A percentile compares a stretch with the other conserved stretches of the same genome.
These are phyloP conservation scores for Clarias magur DNA, from an alignment of 2,113 vertebrate species.

Conservation along the genomic window DNA sequence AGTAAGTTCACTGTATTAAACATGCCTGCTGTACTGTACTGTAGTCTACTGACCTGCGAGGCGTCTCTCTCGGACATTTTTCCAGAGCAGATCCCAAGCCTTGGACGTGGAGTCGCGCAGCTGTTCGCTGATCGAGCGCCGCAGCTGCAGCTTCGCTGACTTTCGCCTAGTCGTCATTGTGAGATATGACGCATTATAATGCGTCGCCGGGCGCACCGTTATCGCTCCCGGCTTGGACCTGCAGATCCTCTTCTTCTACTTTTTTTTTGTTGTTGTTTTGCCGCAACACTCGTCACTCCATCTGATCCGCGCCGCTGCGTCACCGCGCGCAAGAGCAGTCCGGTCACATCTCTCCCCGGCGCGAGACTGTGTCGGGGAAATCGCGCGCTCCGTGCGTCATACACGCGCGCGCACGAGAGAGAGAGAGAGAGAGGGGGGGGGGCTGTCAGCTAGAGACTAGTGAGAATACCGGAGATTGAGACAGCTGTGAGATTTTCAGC, in stretches of 20 bases:
- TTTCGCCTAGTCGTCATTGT: slow-evolving; percentile 78
- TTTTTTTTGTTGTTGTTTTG: slow-evolving; percentile 5
- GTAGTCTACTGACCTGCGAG: slow-evolving; percentile 84
- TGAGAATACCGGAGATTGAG: not conserved
- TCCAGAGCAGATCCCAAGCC: slow-evolving; percentile 95
- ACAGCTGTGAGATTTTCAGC: slow-evolving; percentile 12
- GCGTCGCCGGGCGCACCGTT: slow-evolving; percentile 49
- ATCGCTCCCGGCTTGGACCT: slow-evolving; percentile 21
- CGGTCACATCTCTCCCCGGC: slow-evolving; percentile 31
- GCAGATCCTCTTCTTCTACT: not conserved
- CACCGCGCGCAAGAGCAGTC: slow-evolving; percentile 57
- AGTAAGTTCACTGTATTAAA: not conserved
- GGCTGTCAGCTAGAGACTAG: not conserved
- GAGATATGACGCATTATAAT: slow-evolving; percentile 68
- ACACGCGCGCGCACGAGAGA: not conserved
- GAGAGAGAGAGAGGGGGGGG: not conserved
- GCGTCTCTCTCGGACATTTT: slow-evolving; percentile 85
- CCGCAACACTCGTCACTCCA: slow-evolving; percentile 71
- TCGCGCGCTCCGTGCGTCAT: slow-evolving; percentile 11
- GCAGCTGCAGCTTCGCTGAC: slow-evolving; percentile 78
- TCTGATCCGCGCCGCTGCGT: slow-evolving; percentile 68
- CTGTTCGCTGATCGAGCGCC: slow-evolving; percentile 94
- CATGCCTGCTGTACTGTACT: too few relatives aligned
- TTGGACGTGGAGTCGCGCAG: slow-evolving; percentile 89
- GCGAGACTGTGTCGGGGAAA: not conserved